Evolutionary conservation across 2,797 vertebrate genomes (phyloP).

Genomic region (Spondyliosoma cantharus): DNA sequence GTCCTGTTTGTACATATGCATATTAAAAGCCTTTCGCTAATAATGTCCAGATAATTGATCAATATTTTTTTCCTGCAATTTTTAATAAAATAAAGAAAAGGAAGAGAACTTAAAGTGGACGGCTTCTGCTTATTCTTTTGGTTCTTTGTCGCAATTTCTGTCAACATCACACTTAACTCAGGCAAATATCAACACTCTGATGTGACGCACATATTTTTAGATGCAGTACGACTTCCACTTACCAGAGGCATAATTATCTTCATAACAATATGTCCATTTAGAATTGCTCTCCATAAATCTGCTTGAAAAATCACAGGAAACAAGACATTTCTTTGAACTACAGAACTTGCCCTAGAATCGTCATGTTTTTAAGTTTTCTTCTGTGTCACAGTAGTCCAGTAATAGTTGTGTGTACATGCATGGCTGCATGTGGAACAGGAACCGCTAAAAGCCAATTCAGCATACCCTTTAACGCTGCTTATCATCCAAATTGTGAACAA

Average conservation of each 20-base stretch:
- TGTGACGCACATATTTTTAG: neutral
- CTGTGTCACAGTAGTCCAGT: neutral
- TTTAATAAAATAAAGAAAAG: constrained; percentile 86
- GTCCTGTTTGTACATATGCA: constrained; percentile 84
- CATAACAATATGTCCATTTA: neutral
- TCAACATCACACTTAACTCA: neutral
- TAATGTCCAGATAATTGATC: constrained; percentile 78
- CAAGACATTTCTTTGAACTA: neutral
- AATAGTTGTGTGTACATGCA: neutral
- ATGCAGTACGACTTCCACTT: neutral
- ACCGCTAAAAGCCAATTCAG: neutral
- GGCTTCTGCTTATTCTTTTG: constrained; percentile 3
- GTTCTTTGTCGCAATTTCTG: neutral
- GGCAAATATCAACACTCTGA: neutral
- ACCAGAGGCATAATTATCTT: neutral
- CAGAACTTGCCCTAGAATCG: neutral
- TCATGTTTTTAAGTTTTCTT: neutral
- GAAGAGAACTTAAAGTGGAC: constrained; percentile 30
- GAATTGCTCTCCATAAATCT: neutral
- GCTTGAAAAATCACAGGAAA: neutral
- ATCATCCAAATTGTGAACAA: neutral
- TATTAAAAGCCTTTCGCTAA: constrained; percentile 78
- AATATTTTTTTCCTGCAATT: constrained; percentile 78
- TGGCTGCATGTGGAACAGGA: neutral
- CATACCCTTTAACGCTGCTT: neutral